phyloP scores from a whole-genome alignment of 2,113 vertebrate genomes.

The Helogale parvula region DNA sequence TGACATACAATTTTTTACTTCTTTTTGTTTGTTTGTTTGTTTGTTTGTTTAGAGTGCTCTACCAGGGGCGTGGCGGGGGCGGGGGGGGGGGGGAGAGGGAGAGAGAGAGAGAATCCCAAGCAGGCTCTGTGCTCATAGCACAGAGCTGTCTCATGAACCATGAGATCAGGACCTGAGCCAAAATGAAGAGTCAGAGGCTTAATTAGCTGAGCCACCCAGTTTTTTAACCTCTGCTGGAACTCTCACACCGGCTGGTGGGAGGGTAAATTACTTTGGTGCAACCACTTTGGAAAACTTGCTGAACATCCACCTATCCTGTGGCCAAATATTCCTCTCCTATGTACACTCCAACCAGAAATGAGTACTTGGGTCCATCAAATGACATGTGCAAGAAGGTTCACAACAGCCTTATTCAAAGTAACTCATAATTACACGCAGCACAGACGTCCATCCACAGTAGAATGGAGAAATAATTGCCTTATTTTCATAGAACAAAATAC shows the following conservation, averaged over 20 bases:
- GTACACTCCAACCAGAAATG: neutral
- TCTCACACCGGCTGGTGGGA: neutral
- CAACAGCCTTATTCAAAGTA: neutral
- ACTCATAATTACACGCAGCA: neutral
- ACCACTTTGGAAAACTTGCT: neutral
- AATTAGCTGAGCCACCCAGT: too few relatives aligned
- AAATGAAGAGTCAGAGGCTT: too few relatives aligned
- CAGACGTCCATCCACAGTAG: neutral
- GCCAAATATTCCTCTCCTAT: neutral
- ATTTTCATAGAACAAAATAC: constrained; percentile 1
- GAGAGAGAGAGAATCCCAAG: too few relatives aligned
- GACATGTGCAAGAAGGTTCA: neutral
- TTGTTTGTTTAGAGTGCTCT: too few relatives aligned
- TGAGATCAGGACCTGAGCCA: too few relatives aligned
- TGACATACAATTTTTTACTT: neutral
- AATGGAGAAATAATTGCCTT: neutral
- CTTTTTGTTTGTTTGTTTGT: too few relatives aligned
- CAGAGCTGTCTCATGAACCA: too few relatives aligned
- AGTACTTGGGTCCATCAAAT: neutral
- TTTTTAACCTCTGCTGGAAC: neutral
- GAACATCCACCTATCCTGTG: neutral
- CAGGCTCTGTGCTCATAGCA: too few relatives aligned
- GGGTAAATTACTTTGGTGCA: neutral
- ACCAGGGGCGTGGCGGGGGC: too few relatives aligned
- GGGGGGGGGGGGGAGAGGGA: too few relatives aligned